These are phyloP conservation scores for Datnioides undecimradiatus DNA, from an alignment of 2,113 vertebrate genomes.

Conservation along the genomic window DNA sequence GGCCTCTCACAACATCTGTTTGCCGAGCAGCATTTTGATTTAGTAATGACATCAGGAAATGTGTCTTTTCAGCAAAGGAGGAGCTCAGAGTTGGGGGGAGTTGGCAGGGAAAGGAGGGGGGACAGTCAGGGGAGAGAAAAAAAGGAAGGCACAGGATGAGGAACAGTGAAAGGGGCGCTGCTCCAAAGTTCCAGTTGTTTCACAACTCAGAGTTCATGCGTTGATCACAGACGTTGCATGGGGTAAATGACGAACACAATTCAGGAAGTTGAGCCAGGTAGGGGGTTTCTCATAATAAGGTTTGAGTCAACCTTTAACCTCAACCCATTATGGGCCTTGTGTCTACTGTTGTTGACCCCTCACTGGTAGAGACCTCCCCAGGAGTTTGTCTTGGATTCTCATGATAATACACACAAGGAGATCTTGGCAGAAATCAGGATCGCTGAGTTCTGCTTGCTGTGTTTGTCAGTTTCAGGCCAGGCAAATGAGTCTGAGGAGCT, in stretches of 20 bases:
- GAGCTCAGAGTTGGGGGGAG: constrained; percentile 64
- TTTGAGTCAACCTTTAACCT: constrained; percentile 79
- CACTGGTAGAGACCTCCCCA: constrained; percentile 73
- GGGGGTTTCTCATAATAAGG: constrained; percentile 72
- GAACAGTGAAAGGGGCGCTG: constrained; percentile 74
- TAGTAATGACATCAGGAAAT: constrained; percentile 82
- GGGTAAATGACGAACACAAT: constrained; percentile 80
- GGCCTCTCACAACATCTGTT: constrained; percentile 80
- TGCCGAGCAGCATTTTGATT: constrained; percentile 78
- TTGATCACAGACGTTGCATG: constrained; percentile 71
- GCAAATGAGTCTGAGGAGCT: constrained; percentile 50
- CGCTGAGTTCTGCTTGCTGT: constrained; percentile 56
- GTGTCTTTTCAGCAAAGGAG: constrained; percentile 76
- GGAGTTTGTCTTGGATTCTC: constrained; percentile 76
- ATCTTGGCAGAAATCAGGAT: constrained; percentile 66
- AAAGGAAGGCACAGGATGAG: constrained; percentile 71
- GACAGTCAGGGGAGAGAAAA: constrained; percentile 51
- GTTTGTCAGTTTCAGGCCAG: constrained; percentile 61
- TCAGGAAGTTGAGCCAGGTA: constrained; percentile 75
- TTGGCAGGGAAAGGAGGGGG: constrained; percentile 54
- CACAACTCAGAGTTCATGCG: constrained; percentile 79
- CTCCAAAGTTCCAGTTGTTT: constrained; percentile 75
- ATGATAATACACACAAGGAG: constrained; percentile 54
- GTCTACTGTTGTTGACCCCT: constrained; percentile 71
- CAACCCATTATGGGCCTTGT: constrained; percentile 66